phyloP scores from a whole-genome alignment of 2,113 vertebrate genomes.

The Leptosomus discolor region DNA sequence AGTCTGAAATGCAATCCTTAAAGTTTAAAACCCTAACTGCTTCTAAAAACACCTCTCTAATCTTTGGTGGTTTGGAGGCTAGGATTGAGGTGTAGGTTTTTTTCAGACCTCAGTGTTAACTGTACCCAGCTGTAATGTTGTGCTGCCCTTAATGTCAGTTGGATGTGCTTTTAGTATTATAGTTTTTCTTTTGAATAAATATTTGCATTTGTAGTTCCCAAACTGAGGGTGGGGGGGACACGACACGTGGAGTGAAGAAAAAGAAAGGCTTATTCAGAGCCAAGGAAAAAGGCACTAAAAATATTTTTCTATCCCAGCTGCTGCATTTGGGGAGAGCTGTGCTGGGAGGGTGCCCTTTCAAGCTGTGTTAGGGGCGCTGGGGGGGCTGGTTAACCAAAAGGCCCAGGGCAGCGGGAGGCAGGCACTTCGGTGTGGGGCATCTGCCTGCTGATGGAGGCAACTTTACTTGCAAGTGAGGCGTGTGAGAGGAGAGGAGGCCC shows the following conservation, averaged over 20 bases:
- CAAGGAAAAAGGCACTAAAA: conserved; percentile 55
- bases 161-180: conserved; percentile 59
- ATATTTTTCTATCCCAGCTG: conserved; percentile 57
- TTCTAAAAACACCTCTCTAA: conserved; percentile 62
- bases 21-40: conserved; percentile 20
- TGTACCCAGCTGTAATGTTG: conserved; percentile 44
- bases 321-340: background rate
- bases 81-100: conserved; percentile 20
- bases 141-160: conserved; percentile 33
- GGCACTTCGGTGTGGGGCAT: background rate
- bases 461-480: background rate
- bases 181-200: conserved; percentile 66
- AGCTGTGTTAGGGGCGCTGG: background rate
- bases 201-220: conserved; percentile 59
- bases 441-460: background rate
- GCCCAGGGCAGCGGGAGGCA: background rate
- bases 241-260: background rate
- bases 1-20: conserved; percentile 32
- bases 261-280: conserved; percentile 60
- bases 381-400: background rate
- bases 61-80: conserved; percentile 51
- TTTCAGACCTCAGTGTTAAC: conserved; percentile 22
- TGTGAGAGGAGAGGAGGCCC: background rate
- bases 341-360: background rate
- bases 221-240: background rate